A percentile compares a stretch with the other conserved stretches of the same genome.
These are phyloP conservation scores for Chroicocephalus ridibundus DNA, from an alignment of 2,113 vertebrate species.

Conservation along the genomic window DNA sequence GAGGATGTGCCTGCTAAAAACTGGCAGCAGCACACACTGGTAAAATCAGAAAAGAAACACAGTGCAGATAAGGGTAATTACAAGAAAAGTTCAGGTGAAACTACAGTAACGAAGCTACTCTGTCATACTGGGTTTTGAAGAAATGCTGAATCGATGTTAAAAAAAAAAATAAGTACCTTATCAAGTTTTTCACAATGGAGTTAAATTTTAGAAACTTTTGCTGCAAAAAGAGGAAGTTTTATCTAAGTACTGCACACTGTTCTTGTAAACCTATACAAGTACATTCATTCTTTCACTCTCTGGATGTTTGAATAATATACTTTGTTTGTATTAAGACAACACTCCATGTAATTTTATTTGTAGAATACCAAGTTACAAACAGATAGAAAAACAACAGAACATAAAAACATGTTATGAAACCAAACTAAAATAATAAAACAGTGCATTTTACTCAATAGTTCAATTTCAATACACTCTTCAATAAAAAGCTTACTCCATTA, in stretches of 20 bases:
- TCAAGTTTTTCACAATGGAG: background rate
- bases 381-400: background rate
- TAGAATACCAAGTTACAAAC: background rate
- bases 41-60: background rate
- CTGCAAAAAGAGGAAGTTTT: background rate
- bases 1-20: background rate
- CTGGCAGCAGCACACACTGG: background rate
- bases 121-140: background rate
- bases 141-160: background rate
- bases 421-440: background rate
- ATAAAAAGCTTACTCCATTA: background rate
- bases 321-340: background rate
- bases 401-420: background rate
- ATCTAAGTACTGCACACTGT: background rate
- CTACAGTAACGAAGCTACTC: background rate
- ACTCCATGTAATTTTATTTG: slow-evolving; percentile 20
- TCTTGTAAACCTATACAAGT: background rate
- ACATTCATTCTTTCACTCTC: background rate
- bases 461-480: background rate
- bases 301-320: background rate
- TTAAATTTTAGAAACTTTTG: background rate
- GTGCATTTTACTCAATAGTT: background rate
- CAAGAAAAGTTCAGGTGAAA: background rate
- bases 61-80: background rate
- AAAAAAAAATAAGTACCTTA: background rate